phyloP scores from a whole-genome alignment of 2,113 vertebrate genomes.

The Hemibagrus wyckioides region DNA sequence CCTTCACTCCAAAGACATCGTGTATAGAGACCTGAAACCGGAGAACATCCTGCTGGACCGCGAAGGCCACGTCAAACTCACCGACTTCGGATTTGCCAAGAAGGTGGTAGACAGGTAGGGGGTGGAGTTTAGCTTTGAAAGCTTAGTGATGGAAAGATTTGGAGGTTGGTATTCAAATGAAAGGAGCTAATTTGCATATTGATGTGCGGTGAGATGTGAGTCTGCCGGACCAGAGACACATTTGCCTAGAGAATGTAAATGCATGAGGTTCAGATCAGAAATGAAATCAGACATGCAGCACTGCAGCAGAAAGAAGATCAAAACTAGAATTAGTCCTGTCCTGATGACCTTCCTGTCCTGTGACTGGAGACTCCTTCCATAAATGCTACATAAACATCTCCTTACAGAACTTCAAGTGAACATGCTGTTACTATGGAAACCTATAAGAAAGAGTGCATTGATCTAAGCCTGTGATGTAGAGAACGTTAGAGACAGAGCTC shows the following conservation, averaged over 20 bases:
- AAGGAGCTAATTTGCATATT: background rate
- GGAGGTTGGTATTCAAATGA: background rate
- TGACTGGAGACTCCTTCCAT: background rate
- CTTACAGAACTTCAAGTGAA: background rate
- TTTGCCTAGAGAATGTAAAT: background rate
- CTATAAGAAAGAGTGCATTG: background rate
- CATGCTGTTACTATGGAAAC: background rate
- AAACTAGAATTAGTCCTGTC: background rate
- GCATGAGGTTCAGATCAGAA: background rate
- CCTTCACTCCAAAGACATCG: conserved; percentile 77
- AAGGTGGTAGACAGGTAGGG: conserved; percentile 45
- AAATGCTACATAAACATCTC: background rate
- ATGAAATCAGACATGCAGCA: background rate
- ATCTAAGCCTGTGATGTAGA: background rate
- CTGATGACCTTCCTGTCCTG: background rate
- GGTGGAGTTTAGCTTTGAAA: background rate
- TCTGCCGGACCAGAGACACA: background rate
- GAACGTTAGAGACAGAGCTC: background rate
- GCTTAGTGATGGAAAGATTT: background rate
- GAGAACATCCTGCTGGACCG: conserved; percentile 82
- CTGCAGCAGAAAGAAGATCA: background rate
- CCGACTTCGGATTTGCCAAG: conserved; percentile 77
- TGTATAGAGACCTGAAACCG: conserved; percentile 82
- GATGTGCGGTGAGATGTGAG: background rate
- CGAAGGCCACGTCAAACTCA: conserved; percentile 82